Conservation (phyloP, 1,140 invertebrate species). For the Bombus consobrinus region DNA sequence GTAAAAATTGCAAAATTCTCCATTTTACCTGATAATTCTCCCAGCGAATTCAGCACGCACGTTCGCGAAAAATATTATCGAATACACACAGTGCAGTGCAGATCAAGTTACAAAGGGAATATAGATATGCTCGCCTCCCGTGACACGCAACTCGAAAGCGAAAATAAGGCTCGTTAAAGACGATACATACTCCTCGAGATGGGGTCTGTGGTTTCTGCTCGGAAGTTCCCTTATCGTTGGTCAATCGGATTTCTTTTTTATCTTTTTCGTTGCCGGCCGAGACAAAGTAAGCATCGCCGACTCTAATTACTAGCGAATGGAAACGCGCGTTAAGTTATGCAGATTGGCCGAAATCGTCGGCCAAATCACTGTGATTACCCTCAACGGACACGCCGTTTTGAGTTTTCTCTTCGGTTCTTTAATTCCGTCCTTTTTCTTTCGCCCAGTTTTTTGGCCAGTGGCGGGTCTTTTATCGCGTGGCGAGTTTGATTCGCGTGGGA, state of each 20-base stretch:
- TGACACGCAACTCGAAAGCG: neutral
- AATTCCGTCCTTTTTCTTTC: neutral
- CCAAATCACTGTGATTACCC: slow-evolving; percentile 8
- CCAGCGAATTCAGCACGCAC: neutral
- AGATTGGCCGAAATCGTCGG: slow-evolving; percentile 17
- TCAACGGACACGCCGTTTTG: neutral
- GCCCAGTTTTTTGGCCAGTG: neutral
- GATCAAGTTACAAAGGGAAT: neutral
- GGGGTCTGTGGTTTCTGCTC: slow-evolving; percentile 13
- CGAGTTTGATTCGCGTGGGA: slow-evolving; percentile 22
- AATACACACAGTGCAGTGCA: neutral
- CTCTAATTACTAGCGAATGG: slow-evolving; percentile 14
- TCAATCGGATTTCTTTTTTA: neutral
- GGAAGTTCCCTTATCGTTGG: neutral
- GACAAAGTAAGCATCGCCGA: slow-evolving; percentile 12
- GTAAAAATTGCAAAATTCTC: no score
- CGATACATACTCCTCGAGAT: slow-evolving; percentile 17
- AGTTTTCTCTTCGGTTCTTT: neutral
- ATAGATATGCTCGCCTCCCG: neutral
- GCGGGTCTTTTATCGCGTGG: neutral
- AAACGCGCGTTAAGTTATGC: slow-evolving; percentile 8
- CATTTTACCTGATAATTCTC: neutral
- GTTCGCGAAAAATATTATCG: neutral
- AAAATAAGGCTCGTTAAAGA: slow-evolving; percentile 2
- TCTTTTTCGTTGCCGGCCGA: neutral